phyloP scores from a whole-genome alignment of 2,113 vertebrate species.

The Myrmophylax atrothorax region DNA sequence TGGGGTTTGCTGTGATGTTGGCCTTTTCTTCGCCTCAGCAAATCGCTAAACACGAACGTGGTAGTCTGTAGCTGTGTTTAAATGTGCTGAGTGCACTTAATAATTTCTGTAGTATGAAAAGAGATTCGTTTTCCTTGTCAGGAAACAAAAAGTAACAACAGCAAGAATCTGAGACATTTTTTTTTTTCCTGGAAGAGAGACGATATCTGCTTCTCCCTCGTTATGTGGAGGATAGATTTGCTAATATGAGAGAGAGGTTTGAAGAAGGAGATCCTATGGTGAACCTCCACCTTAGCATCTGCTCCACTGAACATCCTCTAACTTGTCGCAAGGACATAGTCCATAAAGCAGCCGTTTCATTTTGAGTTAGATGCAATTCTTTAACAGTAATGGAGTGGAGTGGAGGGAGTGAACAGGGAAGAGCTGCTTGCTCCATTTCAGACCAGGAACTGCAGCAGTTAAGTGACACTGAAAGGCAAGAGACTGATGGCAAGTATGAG shows the following conservation, averaged over 20 bases:
- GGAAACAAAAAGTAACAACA: neutral
- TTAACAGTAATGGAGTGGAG: neutral
- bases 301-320: neutral
- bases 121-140: neutral
- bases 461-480: neutral
- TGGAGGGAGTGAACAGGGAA: neutral
- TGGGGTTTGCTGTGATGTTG: neutral
- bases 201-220: neutral
- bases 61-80: neutral
- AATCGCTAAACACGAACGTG: rapidly evolving
- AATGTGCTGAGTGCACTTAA: neutral
- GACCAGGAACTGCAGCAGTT: neutral
- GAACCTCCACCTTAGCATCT: neutral
- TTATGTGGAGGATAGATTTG: neutral
- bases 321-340: neutral
- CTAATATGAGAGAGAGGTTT: neutral
- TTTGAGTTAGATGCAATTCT: neutral
- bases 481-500: neutral
- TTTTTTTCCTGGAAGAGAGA: neutral
- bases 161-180: neutral
- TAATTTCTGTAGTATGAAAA: neutral
- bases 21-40: neutral
- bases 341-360: neutral
- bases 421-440: neutral
- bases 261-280: neutral